Evolutionary conservation across 30 jellyfish, hydroid and myxozoan species (phyloP), one percentile per base, ranked within the genome.

Genomic region (Chrysaora quinquecirrha): DNA sequence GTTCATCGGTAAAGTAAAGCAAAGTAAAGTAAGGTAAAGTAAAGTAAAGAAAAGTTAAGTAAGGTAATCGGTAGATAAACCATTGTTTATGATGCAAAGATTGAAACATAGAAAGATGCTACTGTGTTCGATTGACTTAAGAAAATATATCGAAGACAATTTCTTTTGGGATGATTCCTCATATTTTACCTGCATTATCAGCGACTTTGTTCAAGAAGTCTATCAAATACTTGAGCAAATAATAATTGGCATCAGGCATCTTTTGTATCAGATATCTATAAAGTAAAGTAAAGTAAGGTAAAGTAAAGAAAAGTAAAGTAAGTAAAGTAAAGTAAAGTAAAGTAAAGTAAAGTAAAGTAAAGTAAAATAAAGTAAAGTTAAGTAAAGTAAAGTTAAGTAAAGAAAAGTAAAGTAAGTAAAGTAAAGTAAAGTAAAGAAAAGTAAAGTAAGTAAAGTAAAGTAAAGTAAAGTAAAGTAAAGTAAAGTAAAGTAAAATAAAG

Each of bases 181-280:
- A n/a, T n/a, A n/a, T n/a, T n/a, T 19, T 25, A 84, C 94, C 94
- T 60, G 98, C 80, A 24, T 85, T 84, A 30, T 80, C 85, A 9
- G 96, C 34, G 76, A 91, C 67, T 25, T 67, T 71, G 32, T 77
- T 52, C 68, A 91, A 78, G 76, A 91, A 91, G 47, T 72, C 76
- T 60, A 95, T 78, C 27, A 91, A 83, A 61, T 91, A 91, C 69
- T 85, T 91, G 1, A 91, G 78, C 46, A 91, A 60, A 69, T 74
- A 78, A 19, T 72, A 73, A 61, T 91, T 85, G 46, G 86, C 64
- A 30, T n/a, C 66, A 4, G 98, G 98, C 96, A 91, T 64, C 61
- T 65, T 67, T 23, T 69, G 85, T 38, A 91, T 80, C 34, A 85
- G 64, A 48, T 30, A 73, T 65, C 96, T 85, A 38, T 14, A 85